Base-by-base conservation (phyloP, 2,888 invertebrate genomes). In the Brachyopa scutellaris region DNA sequence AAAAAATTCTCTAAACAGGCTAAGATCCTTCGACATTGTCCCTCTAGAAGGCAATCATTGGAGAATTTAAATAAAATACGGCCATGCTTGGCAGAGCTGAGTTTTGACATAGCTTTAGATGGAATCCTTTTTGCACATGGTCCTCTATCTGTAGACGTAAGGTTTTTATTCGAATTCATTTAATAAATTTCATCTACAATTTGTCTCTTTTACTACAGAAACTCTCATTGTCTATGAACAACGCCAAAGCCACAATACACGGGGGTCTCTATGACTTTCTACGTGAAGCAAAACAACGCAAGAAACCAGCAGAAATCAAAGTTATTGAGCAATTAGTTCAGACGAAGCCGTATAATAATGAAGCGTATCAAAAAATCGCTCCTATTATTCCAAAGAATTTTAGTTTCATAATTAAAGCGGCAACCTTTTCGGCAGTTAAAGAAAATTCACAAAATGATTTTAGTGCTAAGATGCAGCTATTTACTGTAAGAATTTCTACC, bases 351-450 rank as follows among this genome's bases (percentile, higher is more conserved):
- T 89, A 89, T 31, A 88, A 88, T 66, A 91, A 91, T 83, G 92
- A 93, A 64, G 88, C 93, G 62, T 92, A 94, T 87, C 92, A 93
- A 36, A 93, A 94, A 88, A 90, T 96, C 79, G 93, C 94, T 17
- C 96, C 96, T 21, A 93, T 96, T 84, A 93, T 96, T 92, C 96
- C 96, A 91, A 96, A 96, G 94, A 95, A 94, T 90, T 94, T 95
- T 88, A 93, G 92, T 87, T 91, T 95, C 85, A 94, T 93, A 90
- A 92, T 96, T 85, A 95, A 95, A 86, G 93, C 93, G 84, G 95
- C 95, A 0, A 93, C 92, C 23, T 90, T 96, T 70, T 93, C 92
- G 42, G 94, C 95, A 40, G 93, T 94, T 8, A 93, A 94, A 86
- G 94, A 94, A 87, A 93, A 93, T 85, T 93, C 93, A 2, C 92